phyloP scores from a whole-genome alignment of 2,113 vertebrate species.

The Carassius carassius region DNA sequence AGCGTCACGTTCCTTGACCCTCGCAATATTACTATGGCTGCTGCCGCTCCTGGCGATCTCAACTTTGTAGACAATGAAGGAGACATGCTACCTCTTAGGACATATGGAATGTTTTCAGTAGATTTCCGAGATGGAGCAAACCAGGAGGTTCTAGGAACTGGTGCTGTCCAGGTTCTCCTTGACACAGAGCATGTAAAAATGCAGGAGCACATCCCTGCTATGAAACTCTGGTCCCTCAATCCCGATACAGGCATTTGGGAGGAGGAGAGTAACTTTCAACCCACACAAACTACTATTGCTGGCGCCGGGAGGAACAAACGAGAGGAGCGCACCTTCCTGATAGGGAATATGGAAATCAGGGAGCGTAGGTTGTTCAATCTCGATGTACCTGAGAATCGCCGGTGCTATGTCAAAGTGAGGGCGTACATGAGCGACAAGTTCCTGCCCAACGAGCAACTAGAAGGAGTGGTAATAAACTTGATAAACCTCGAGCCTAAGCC shows the following conservation, averaged over 20 bases:
- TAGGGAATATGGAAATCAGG: conserved; percentile 91
- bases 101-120: conserved; percentile 94
- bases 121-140: conserved; percentile 85
- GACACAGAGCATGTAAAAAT: conserved; percentile 85
- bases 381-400: conserved; percentile 93
- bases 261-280: conserved; percentile 82
- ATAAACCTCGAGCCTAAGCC: conserved; percentile 92
- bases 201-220: conserved; percentile 85
- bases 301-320: conserved; percentile 75
- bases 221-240: conserved; percentile 94
- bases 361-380: conserved; percentile 94
- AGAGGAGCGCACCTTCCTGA: conserved; percentile 92
- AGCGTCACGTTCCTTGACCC: conserved; percentile 95
- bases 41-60: conserved; percentile 87
- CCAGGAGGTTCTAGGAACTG: conserved; percentile 75
- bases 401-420: conserved; percentile 95
- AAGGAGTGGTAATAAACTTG: conserved; percentile 88
- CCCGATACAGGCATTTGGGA: conserved; percentile 91
- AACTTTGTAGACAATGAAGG: conserved; percentile 86
- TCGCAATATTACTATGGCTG: conserved; percentile 81
- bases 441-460: conserved; percentile 84
- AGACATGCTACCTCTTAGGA: conserved; percentile 86
- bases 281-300: conserved; percentile 52
- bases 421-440: conserved; percentile 95
- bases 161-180: conserved; percentile 83